A percentile compares a stretch with the other conserved stretches of the same genome.
phyloP scores from a whole-genome alignment of 2,797 vertebrate species.

The Phataginus tetradactyla region DNA sequence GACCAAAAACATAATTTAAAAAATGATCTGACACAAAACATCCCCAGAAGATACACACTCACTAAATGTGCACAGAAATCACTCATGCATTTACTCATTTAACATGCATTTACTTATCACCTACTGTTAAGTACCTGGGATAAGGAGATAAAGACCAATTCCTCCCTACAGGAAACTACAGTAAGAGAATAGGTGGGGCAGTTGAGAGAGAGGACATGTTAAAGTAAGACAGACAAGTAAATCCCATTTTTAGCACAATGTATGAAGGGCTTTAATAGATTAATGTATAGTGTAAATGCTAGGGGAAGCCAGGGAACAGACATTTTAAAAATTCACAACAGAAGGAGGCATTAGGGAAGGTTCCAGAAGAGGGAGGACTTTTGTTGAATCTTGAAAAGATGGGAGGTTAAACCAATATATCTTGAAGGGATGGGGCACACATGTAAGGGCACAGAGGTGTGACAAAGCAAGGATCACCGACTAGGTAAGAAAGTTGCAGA shows the following conservation, averaged over 20 bases:
- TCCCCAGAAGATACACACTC: background rate
- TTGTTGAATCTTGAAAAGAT: slow-evolving; percentile 27
- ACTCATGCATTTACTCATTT: slow-evolving; percentile 28
- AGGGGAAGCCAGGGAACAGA: background rate
- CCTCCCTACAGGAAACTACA: background rate
- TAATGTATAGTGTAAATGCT: background rate
- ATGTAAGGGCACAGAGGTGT: background rate
- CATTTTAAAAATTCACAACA: background rate
- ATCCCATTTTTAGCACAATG: background rate
- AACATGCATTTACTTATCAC: background rate
- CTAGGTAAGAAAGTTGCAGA: background rate
- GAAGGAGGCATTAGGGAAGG: background rate
- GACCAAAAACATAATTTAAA: slow-evolving; percentile 29
- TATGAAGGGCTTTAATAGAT: slow-evolving; percentile 2
- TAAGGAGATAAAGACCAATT: background rate
- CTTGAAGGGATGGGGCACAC: background rate
- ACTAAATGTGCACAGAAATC: background rate
- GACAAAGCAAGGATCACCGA: background rate
- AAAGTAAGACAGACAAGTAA: background rate
- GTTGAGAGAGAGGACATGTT: background rate
- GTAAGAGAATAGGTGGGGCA: background rate
- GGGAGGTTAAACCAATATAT: background rate
- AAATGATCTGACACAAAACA: slow-evolving; percentile 14
- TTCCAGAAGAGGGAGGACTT: slow-evolving; percentile 25
- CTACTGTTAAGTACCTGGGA: background rate